Base-by-base conservation (phyloP, 2,888 invertebrate species). In the Protophormia terraenovae region DNA sequence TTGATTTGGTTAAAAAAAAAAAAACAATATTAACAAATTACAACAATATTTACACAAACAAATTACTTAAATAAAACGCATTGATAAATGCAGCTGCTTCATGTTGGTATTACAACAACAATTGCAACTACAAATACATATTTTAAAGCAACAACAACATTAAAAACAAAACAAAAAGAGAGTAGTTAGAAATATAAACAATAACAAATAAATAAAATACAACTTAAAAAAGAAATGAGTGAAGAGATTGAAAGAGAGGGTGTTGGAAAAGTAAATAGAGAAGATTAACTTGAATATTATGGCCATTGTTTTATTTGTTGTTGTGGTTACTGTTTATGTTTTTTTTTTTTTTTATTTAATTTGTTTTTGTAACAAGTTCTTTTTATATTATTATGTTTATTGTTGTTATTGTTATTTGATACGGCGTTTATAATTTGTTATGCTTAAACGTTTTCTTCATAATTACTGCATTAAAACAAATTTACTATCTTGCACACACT, bases 371-470 rank as follows among this genome's bases (percentile, higher is more conserved):
- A 76, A 64, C 62, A 27, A 38, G 35, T 71, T 72, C 35, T 71
- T 67, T 19, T 53, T 67, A 29, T 72, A 3, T 73, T 81, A 24
- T 47, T 47, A 47, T 75, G 24, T 50, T 67, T 71, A 16, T 73
- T 53, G 41, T 32, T 64, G 16, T 19, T 50, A n/a, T 60, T 60
- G 16, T 38, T 38, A 82, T 38, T 83, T n/a, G n/a, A n/a, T n/a
- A n/a, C n/a, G 32, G 62, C 45, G 45, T 69, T 76, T 80, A 45
- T 69, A 77, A 84, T 72, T 80, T 67, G 73, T 81, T 77, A 45
- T 60, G 41, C n/a, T 45, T 53, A 41, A 72, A 67, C 60, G 84
- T 38, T 58, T 71, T 47, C 45, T 32, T 60, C 53, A 82, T 82
- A 53, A 82, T 82, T 82, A 60, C 45, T 41, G 29, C 53, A 53